Evolutionary conservation across 2,888 invertebrate species (phyloP), one percentile per base, ranked within the genome.

Genomic region (Sericinus montela): DNA sequence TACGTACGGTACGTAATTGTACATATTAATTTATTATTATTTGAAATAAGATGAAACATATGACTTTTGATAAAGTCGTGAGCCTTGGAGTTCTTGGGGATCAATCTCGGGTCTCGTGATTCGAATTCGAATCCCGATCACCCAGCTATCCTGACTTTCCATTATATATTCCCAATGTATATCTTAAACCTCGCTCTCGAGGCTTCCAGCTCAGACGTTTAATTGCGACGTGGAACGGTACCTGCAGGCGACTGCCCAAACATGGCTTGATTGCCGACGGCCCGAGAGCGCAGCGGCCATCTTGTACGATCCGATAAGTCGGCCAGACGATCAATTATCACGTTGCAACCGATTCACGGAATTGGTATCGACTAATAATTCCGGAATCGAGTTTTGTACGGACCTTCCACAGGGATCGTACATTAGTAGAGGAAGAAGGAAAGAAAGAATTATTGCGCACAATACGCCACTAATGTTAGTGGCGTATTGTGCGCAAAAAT

Each of bases 151-250:
- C 10, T 14, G 35, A 35, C 14, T 35, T 7, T 35, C 15, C 8
- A 5, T 19, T 23, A 15, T 23, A 10, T 6, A 23, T 23, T 23
- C 13, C 19, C 38, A 11, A n/a, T n/a, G n/a, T 32, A 11, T n/a
- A 32, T 6, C 25, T 25, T 25, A 1, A 19, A 38, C 23, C 11
- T 38, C 8, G 9, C 23, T 38, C 11, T 19, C 6, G n/a, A 11
- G 23, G 16, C 52, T 54, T 51, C 48, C 58, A 57, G 58, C 52
- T 59, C 62, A 54, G 44, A 49, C 46, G 51, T 28, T 52, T 65
- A 63, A 65, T 71, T 74, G 67, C 71, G 55, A 56, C 64, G 60
- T 9, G 34, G 11, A 72, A 71, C 74, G 66, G 71, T 67, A 63
- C 60, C 48, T 54, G 60, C 56, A 52, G 69, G 63, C 69, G 64